Evolutionary conservation across 1,140 invertebrate genomes (phyloP).

Genomic region (Apis florea): DNA sequence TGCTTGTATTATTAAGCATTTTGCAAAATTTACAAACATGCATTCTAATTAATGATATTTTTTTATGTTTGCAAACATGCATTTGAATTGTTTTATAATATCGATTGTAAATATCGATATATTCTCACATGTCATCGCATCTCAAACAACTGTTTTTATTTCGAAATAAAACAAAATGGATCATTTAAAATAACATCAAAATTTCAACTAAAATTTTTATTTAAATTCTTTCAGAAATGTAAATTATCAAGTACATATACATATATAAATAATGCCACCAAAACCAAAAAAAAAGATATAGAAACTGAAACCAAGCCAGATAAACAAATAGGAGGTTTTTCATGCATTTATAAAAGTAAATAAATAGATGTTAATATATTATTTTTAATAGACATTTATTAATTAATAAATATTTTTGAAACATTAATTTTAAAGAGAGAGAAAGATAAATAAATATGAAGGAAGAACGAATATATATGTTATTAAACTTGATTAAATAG

Average conservation of each 20-base stretch:
- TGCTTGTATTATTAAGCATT: too few relatives aligned
- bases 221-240: slow-evolving; percentile 3
- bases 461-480: too few relatives aligned
- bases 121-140: background rate
- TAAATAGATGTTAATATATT: background rate
- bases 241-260: slow-evolving; percentile 31
- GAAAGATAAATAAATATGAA: too few relatives aligned
- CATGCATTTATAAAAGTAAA: slow-evolving; percentile 46
- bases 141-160: slow-evolving; percentile 14
- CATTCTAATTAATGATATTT: too few relatives aligned
- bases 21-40: too few relatives aligned
- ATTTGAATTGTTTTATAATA: background rate
- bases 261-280: slow-evolving; percentile 31
- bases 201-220: background rate
- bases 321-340: slow-evolving; percentile 25
- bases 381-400: background rate
- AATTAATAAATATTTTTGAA: background rate
- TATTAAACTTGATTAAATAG: background rate
- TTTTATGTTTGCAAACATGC: background rate
- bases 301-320: slow-evolving; percentile 34
- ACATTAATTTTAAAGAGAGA: background rate
- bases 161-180: background rate
- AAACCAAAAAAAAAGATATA: slow-evolving; percentile 15
- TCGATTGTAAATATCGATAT: background rate
- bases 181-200: background rate